Conservation (phyloP, 2,113 vertebrate genomes). For the Trochalopteron elliotii region DNA sequence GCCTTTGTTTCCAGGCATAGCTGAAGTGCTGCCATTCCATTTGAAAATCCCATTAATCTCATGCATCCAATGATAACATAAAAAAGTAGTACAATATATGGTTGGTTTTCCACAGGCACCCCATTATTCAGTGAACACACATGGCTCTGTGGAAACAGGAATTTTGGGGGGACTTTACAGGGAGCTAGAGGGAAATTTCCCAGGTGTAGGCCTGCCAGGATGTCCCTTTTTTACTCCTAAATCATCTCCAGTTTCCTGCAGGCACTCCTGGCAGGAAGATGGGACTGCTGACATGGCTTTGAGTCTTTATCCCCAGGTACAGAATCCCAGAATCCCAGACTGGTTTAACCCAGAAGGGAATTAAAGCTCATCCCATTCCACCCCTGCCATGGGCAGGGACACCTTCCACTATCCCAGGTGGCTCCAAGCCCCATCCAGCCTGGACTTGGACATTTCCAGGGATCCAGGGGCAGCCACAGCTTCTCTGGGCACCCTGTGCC, state of each 20-base stretch:
- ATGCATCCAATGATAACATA: background rate
- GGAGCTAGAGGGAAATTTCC: background rate
- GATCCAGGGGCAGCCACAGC: background rate
- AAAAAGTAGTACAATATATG: background rate
- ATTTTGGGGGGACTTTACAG: background rate
- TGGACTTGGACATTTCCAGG: background rate
- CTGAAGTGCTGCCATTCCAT: background rate
- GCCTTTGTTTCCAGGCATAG: conserved; percentile 14
- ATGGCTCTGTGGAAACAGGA: background rate
- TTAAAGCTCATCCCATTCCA: background rate
- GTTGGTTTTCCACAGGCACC: background rate
- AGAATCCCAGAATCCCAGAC: background rate
- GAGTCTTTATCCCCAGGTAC: background rate
- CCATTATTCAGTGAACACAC: background rate
- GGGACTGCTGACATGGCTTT: background rate
- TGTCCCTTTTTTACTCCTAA: background rate
- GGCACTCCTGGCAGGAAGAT: background rate
- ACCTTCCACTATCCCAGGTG: fast-evolving
- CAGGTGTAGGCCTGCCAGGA: background rate
- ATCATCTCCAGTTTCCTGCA: background rate
- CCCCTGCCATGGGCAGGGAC: background rate
- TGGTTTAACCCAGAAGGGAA: background rate
- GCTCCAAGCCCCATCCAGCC: background rate
- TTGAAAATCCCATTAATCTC: conserved; percentile 30
- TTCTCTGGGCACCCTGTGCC: background rate